Evolutionary conservation across 2,113 vertebrate genomes (phyloP).

Genomic region (Coturnix japonica): DNA sequence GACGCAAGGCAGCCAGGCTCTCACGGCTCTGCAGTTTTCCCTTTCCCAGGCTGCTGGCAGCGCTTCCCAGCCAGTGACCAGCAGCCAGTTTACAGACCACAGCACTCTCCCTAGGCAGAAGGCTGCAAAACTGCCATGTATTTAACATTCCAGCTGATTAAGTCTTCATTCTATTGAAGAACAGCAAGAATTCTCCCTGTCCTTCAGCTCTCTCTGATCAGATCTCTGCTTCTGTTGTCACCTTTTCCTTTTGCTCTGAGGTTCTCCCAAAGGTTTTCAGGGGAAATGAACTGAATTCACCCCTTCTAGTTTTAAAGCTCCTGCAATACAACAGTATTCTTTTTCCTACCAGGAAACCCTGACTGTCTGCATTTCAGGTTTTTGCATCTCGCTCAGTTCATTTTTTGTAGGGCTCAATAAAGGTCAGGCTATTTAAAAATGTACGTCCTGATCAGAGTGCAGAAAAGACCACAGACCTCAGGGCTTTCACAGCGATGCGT

Average conservation of each 20-base stretch:
- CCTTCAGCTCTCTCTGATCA: not conserved
- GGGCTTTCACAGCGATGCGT: constrained; percentile 53
- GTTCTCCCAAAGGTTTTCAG: not conserved
- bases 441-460: not conserved
- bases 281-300: constrained; percentile 60
- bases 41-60: rapidly evolving
- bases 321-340: not conserved
- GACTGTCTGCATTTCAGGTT: not conserved
- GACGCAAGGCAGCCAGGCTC: not conserved
- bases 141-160: not conserved
- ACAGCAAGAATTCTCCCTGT: not conserved
- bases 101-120: not conserved
- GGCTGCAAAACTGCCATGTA: not conserved
- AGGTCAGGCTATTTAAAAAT: constrained; percentile 61
- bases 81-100: not conserved
- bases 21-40: not conserved
- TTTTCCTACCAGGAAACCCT: not conserved
- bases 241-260: not conserved
- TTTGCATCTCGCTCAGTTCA: constrained; percentile 6
- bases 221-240: not conserved
- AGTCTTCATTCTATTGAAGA: not conserved
- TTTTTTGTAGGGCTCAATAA: constrained; percentile 57
- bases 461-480: constrained; percentile 5
- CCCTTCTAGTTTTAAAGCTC: constrained; percentile 3
- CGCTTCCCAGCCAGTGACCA: not conserved